These are phyloP conservation scores for Portevinia maculata DNA, from an alignment of 2,888 invertebrate genomes.

Conservation along the genomic window DNA sequence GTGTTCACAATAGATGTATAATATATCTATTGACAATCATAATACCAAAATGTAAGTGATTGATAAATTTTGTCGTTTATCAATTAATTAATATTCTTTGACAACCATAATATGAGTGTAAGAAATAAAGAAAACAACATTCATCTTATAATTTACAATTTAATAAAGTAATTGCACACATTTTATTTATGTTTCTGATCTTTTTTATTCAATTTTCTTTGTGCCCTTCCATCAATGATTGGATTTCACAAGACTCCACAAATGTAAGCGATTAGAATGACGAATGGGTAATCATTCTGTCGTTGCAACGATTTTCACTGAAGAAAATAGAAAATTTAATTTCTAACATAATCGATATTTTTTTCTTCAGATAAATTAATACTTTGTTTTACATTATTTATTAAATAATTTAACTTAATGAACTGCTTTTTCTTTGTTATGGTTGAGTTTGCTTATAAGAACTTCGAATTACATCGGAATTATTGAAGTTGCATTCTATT, in stretches of 20 bases:
- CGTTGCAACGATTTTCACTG: constrained; percentile 6
- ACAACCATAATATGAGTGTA: too few relatives aligned
- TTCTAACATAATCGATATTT: constrained; percentile 21
- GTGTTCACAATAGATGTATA: too few relatives aligned
- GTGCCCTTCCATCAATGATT: constrained; percentile 12
- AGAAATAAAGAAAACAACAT: neutral
- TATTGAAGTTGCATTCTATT: constrained; percentile 50
- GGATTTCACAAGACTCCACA: constrained; percentile 25
- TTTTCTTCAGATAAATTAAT: constrained; percentile 41
- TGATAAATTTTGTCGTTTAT: too few relatives aligned
- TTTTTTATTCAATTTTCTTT: constrained; percentile 15
- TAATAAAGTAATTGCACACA: neutral
- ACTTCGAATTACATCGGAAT: constrained; percentile 34
- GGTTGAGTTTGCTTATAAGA: constrained; percentile 43
- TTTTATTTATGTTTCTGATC: neutral
- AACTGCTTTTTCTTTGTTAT: constrained; percentile 42
- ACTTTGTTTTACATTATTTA: constrained; percentile 47
- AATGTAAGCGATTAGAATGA: constrained; percentile 30
- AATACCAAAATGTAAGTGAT: too few relatives aligned
- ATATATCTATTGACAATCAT: too few relatives aligned
- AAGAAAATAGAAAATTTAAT: constrained; percentile 33
- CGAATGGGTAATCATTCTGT: neutral
- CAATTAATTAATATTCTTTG: too few relatives aligned
- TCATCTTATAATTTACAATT: neutral
- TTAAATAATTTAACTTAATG: constrained; percentile 57